phyloP scores from a whole-genome alignment of 1,140 invertebrate genomes.

The Brachionus koreanus region DNA sequence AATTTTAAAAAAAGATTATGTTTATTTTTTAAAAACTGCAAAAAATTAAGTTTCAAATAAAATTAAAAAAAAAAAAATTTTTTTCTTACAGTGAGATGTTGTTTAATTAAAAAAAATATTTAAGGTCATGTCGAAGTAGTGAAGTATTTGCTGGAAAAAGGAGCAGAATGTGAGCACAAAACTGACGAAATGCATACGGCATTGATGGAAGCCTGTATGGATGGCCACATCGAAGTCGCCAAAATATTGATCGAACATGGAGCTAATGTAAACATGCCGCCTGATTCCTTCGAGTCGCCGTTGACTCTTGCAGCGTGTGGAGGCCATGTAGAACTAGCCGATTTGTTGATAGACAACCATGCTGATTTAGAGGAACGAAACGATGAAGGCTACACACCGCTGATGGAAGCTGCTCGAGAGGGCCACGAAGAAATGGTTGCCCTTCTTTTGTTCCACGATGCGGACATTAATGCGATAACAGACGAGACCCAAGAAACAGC shows the following conservation, averaged over 20 bases:
- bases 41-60: too few species aligned
- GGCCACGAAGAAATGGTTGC: slow-evolving; percentile 98
- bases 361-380: slow-evolving; percentile 98
- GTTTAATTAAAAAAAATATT: too few species aligned
- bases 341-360: slow-evolving; percentile 82
- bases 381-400: slow-evolving; percentile 98
- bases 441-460: slow-evolving; percentile 83
- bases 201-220: slow-evolving; percentile 99
- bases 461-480: slow-evolving; percentile 94
- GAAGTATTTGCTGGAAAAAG: slow-evolving; percentile 58
- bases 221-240: slow-evolving; percentile 74
- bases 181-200: slow-evolving; percentile 97
- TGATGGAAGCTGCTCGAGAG: slow-evolving; percentile 88
- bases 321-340: slow-evolving; percentile 91
- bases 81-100: too few species aligned
- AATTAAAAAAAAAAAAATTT: too few species aligned
- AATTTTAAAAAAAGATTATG: too few species aligned
- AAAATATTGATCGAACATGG: slow-evolving; percentile 60
- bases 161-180: slow-evolving; percentile 73
- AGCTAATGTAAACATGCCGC: slow-evolving; percentile 70
- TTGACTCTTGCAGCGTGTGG: slow-evolving; percentile 95
- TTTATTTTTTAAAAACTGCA: too few species aligned
- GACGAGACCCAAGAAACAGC: slow-evolving; percentile 96
- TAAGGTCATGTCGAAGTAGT: slow-evolving; percentile 66
- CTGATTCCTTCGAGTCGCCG: slow-evolving; percentile 95